Percentiles rank a stretch among this genome's conserved stretches.
These are phyloP conservation scores for Pyrgilauda ruficollis DNA, from an alignment of 2,113 vertebrate genomes.

Conservation along the genomic window DNA sequence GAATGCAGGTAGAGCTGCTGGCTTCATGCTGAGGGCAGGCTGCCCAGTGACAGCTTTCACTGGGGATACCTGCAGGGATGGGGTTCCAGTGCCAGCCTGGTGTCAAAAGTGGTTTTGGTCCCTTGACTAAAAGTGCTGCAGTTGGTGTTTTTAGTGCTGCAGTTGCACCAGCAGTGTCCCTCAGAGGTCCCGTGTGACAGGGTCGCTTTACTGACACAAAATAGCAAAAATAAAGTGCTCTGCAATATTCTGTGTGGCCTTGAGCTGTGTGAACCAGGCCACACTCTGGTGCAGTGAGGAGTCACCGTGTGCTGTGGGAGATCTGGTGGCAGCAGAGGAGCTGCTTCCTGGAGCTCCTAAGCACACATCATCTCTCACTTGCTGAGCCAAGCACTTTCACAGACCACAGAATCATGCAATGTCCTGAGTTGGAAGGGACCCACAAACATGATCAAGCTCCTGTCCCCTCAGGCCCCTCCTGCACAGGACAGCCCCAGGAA, in stretches of 20 bases:
- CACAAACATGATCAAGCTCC: not conserved
- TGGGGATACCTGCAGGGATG: not conserved
- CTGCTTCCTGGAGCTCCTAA: not conserved
- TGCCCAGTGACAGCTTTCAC: not conserved
- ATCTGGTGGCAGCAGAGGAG: not conserved
- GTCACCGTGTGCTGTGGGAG: not conserved
- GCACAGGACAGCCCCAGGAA: not conserved
- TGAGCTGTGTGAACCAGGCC: not conserved
- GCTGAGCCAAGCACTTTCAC: not conserved
- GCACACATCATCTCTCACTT: fast-evolving
- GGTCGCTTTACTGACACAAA: not conserved
- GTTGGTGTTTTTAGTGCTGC: not conserved
- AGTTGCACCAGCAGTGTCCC: not conserved
- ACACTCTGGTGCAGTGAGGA: not conserved
- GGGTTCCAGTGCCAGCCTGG: not conserved
- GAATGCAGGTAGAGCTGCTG: not conserved
- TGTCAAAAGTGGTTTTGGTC: not conserved
- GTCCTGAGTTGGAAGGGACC: not conserved
- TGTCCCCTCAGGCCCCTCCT: too few relatives aligned
- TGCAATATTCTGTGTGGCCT: not conserved
- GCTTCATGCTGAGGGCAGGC: not conserved
- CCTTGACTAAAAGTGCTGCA: not conserved
- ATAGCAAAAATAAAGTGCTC: not conserved
- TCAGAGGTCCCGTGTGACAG: not conserved
- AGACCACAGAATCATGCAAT: not conserved